Evolutionary conservation across 2,113 vertebrate genomes (phyloP), one percentile per base, ranked within the genome.

Genomic region (Emydura subglobosa): DNA sequence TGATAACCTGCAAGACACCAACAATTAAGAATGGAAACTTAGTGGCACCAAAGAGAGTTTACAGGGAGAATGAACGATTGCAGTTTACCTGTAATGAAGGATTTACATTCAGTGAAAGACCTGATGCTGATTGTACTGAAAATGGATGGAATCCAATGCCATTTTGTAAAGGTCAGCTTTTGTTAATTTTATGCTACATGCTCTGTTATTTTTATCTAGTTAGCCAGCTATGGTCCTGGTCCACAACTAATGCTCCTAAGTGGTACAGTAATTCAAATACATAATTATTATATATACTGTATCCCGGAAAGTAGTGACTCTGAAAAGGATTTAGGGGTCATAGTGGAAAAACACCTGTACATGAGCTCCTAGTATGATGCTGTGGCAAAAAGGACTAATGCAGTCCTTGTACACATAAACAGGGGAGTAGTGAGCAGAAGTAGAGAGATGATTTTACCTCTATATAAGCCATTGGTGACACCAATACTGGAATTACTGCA

Each of bases 91-190:
- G 98, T 86, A 0, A 86, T 0, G 0, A 2, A 2, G 97, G 98
- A 42, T 98, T 97, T 84, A 88, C 14, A 17, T 81, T 94, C 0
- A 11, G 24, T 34, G 92, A 93, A 54, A 96, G 94, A 97, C 83
- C 91, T 57, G 97, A 97, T 39, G 13, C 79, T 1, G 0, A 10
- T 2, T 98, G 98, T 91, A 98, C 97, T 3, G 53, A 47, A 61
- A 85, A 5, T 0, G 98, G 98, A 74, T 98, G 98, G 98, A 87
- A 0, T 87, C 96, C 98, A 83, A 12, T 0, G 6, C 97, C 98
- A 17, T 79, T 6, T 2, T 98, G 98, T 85, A 93, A 3, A 91
- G 97, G 98, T 98, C 68, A 97, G 85, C 53, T 44, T 90, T 61
- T 12, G 13, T 54, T 79, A 34, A 61, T 57, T 42, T 47, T 74